Evolutionary conservation across 35 echinoderm and acorn worm genomes (phyloP), one percentile per base, ranked within the genome.

Genomic region (Strongylocentrotus purpuratus): DNA sequence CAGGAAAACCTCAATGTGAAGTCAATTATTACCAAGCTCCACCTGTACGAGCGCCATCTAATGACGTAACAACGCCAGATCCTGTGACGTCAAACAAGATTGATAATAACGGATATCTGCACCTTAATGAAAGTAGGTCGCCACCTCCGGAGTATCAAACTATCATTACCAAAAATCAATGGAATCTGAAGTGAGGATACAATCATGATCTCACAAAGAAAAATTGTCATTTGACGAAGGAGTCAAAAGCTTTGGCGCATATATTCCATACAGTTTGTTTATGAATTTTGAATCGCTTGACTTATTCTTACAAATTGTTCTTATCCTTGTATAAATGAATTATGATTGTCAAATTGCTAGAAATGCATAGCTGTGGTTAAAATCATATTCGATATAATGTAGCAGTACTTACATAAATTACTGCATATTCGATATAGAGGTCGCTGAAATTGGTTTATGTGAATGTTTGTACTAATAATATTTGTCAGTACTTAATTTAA

Each of bases 1-100:
- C 65, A 78, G n/a, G 52, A 78, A 78, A 78, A 78, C 65, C 20
- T 22, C 65, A 78, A 28, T 78, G 65, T 78, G 65, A 78, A 78
- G 65, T 78, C 65, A 78, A 78, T 78, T 78, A 78, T 78, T 78
- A 78, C 65, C 65, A 78, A n/a, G 20, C 65, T 78, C 65, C 65
- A 8, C 65, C 65, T 78, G 65, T 78, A 28, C 65, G 65, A n/a
- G 25, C 65, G 65, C 65, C 65, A 78, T 78, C 65, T 78, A 78
- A 78, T 28, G 65, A 78, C 65, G 65, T 78, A 78, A 78, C 65
- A 78, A 28, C 28, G 65, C 65, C 65, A 70, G 25, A 14, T 70
- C 61, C 61, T 22, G 65, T 28, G 65, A n/a, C 65, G 25, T 7
- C 65, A 22, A 78, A 78, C 65, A 22, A 78, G 20, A 28, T 78